phyloP scores from a whole-genome alignment of 2,888 invertebrate genomes.

The Sminthurides aquaticus region DNA sequence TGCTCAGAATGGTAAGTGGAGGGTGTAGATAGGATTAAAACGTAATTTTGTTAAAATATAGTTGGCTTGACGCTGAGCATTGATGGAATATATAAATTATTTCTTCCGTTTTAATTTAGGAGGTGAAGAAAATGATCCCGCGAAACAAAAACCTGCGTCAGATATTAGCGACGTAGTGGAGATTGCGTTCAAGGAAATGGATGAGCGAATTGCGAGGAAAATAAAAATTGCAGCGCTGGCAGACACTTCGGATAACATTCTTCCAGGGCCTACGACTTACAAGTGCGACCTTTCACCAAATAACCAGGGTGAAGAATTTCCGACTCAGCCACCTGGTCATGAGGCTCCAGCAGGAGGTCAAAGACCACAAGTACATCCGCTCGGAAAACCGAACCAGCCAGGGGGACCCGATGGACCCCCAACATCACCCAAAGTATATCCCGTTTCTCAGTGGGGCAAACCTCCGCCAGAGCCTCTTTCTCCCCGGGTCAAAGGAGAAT shows the following conservation, averaged over 20 bases:
- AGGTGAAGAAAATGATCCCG: slow-evolving; percentile 11
- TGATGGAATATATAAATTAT: not conserved
- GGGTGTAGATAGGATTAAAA: too few relatives aligned
- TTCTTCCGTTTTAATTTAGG: too few relatives aligned
- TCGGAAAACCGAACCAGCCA: not conserved
- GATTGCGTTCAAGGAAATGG: slow-evolving; percentile 4
- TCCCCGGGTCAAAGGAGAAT: too few relatives aligned
- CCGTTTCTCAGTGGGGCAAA: slow-evolving; percentile 14
- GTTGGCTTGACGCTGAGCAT: not conserved
- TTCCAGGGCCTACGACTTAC: slow-evolving; percentile 21
- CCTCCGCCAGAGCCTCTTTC: slow-evolving; percentile 3
- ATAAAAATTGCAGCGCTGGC: slow-evolving; percentile 7
- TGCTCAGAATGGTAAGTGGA: not conserved
- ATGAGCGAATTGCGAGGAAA: slow-evolving; percentile 17
- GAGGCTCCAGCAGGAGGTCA: not conserved
- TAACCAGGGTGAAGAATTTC: slow-evolving; percentile 4
- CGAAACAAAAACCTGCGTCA: not conserved
- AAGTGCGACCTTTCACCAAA: slow-evolving; percentile 22
- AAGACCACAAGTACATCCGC: not conserved
- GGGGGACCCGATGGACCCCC: not conserved
- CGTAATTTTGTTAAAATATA: too few relatives aligned
- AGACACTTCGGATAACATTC: not conserved
- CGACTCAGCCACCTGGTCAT: slow-evolving; percentile 8
- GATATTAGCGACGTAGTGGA: not conserved
- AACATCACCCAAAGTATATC: not conserved